Evolutionary conservation across 2,113 vertebrate genomes (phyloP).

Genomic region (Eira barbara): DNA sequence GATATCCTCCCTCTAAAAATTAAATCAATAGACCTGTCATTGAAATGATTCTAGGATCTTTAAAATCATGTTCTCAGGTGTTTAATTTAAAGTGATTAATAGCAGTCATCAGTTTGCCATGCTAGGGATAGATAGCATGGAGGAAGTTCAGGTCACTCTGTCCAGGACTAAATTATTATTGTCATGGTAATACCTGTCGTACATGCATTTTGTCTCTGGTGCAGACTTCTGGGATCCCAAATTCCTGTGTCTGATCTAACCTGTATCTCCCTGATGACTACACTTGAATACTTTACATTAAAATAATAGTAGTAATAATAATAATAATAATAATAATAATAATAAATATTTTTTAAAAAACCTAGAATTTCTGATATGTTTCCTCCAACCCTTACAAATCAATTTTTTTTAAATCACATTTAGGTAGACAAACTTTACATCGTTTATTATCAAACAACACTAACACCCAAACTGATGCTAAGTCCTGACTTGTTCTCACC

Average conservation of each 20-base stretch:
- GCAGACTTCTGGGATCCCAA: not conserved
- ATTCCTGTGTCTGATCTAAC: not conserved
- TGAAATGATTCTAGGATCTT: not conserved
- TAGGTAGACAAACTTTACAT: not conserved
- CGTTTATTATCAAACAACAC: not conserved
- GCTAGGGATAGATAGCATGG: rapidly evolving
- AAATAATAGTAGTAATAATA: not conserved
- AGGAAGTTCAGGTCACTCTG: not conserved
- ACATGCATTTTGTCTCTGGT: rapidly evolving
- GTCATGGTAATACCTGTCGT: rapidly evolving
- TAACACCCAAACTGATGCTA: rapidly evolving
- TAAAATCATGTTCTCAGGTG: not conserved
- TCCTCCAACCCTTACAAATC: not conserved
- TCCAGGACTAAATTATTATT: rapidly evolving
- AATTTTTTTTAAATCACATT: not conserved
- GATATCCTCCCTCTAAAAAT: not conserved
- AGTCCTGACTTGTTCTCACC: no score
- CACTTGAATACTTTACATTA: not conserved
- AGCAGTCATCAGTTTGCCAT: not conserved
- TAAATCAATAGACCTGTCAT: not conserved
- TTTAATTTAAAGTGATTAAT: not conserved
- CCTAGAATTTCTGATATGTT: not conserved
- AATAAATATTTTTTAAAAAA: not conserved
- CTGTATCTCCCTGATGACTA: not conserved
- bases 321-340: not conserved